Evolutionary conservation across 2,888 invertebrate species (phyloP).

Genomic region (Pristionchus mayeri): DNA sequence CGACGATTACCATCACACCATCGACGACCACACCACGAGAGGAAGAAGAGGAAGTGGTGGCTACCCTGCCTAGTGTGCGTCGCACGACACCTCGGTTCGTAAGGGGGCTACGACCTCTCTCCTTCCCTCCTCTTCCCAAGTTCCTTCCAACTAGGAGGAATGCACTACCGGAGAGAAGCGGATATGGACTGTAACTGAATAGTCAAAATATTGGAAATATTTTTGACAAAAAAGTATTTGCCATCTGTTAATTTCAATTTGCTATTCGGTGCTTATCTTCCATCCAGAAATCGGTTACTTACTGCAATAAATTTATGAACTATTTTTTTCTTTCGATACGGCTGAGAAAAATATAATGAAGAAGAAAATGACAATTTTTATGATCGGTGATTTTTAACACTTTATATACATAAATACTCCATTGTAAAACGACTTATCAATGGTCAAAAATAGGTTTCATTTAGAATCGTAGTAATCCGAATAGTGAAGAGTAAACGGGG

Average conservation of each 20-base stretch:
- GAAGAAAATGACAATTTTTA: too few relatives aligned
- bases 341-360: too few relatives aligned
- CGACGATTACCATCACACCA: conserved; percentile 28
- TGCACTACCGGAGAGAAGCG: not conserved
- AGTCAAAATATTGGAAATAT: not conserved
- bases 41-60: not conserved
- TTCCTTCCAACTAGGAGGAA: conserved; percentile 3
- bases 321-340: too few relatives aligned
- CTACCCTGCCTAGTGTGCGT: not conserved
- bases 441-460: too few relatives aligned
- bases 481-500: too few relatives aligned
- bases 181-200: not conserved
- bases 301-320: too few relatives aligned
- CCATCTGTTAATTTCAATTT: not conserved
- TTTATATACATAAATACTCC: too few relatives aligned
- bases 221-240: too few relatives aligned
- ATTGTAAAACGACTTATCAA: too few relatives aligned
- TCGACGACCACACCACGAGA: not conserved
- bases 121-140: conserved; percentile 45
- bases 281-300: not conserved
- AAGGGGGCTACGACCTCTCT: not conserved
- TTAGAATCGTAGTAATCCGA: too few relatives aligned
- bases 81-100: not conserved
- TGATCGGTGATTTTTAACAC: too few relatives aligned
- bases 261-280: not conserved